Evolutionary conservation across 1,140 invertebrate species (phyloP), one percentile per base, ranked within the genome.

Genomic region (Heliconius congener): DNA sequence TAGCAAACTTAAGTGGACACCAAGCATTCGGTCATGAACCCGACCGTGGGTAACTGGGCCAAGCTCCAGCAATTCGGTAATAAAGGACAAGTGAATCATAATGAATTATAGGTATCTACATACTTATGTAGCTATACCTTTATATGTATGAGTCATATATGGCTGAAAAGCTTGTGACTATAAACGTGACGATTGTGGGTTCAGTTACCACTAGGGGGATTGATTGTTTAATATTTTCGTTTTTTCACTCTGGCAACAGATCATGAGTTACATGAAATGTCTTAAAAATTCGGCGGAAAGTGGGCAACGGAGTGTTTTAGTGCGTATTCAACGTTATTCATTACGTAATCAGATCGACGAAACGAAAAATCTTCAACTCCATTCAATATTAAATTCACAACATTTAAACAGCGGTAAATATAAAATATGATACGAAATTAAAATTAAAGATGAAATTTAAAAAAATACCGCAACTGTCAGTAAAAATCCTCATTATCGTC

Each of bases 1-100:
- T 66, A 66, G 60, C 60, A 66, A 30, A 66, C 8, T 30, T 27
- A 4, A 30, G 60, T 66, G 60, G 27, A 66, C 60, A 66, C 23
- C 8, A 27, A 66, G 60, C 60, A 66, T 66, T 13, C 60, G 77
- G 55, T 73, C 77, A 37, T 79, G 73, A 79, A 79, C 77, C 72
- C 42, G 78, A 46, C 73, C 39, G 60, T 74, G 78, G 72, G 60
- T 79, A 73, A 79, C 71, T 79, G 73, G 78, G 78, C 18, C 78
- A 60, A 42, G 60, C 60, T 66, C 11, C 27, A 57, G 42, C 52
- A 73, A 46, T 73, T 73, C 72, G 72, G 72, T 73, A 46, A 73
- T 46, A 66, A 66, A 66, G 60, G 60, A 66, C 60, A 66, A 66
- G 60, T 66, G 60, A 66, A 66, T 66, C 27, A 66, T 66, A 30